A percentile compares a stretch with the other conserved stretches of the same genome.
phyloP scores from a whole-genome alignment of 2,888 invertebrate species.

The Antitype chi region DNA sequence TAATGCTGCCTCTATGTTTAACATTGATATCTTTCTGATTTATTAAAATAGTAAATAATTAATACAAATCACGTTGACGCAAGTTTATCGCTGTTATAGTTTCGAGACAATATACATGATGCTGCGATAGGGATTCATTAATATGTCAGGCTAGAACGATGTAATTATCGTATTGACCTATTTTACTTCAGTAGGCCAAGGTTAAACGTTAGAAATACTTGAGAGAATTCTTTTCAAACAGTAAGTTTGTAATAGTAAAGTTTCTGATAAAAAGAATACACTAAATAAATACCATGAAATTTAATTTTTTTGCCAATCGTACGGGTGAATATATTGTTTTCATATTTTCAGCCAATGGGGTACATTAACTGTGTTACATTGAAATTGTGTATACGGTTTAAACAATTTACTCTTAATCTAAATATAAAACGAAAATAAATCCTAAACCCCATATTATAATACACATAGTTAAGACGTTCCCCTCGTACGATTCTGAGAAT shows the following conservation, averaged over 20 bases:
- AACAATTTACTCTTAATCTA: background rate
- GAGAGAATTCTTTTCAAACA: constrained; percentile 16
- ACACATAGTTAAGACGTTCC: constrained; percentile 56
- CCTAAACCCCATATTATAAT: constrained; percentile 29
- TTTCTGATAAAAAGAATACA: background rate
- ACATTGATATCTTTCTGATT: background rate
- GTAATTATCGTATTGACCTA: constrained; percentile 34
- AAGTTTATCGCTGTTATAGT: background rate
- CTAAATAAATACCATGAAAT: background rate
- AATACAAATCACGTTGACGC: constrained; percentile 1
- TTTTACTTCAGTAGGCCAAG: constrained; percentile 51
- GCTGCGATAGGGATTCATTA: constrained; percentile 12
- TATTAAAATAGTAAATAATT: constrained; percentile 12
- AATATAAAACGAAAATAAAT: constrained; percentile 53
- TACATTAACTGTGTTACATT: background rate
- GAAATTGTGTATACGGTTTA: background rate
- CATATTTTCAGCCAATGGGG: background rate
- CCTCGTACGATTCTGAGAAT: constrained; percentile 68
- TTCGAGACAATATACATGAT: constrained; percentile 10
- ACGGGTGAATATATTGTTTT: background rate
- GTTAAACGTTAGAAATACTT: constrained; percentile 26
- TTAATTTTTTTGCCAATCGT: background rate
- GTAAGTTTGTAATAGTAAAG: constrained; percentile 12
- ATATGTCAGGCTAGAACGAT: constrained; percentile 33
- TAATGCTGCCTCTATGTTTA: constrained; percentile 5